Conservation (phyloP, 2,888 invertebrate species). For the Lepetodrilus schrolli region DNA sequence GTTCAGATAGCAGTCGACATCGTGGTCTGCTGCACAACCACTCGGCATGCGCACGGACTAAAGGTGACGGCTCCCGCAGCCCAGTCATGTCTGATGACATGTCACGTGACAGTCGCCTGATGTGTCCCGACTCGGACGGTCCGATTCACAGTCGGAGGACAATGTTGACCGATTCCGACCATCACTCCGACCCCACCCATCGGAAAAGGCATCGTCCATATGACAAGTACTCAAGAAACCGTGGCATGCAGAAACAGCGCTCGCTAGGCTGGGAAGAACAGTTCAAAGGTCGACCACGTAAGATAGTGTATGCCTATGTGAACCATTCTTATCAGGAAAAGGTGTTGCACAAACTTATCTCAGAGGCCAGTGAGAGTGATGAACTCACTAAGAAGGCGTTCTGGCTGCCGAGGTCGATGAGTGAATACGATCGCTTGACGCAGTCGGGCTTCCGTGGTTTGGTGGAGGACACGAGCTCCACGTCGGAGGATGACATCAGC, state of each 20-base stretch:
- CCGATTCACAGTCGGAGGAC: constrained; percentile 47
- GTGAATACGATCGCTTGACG: constrained; percentile 49
- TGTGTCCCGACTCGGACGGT: constrained; percentile 60
- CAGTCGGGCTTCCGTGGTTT: constrained; percentile 47
- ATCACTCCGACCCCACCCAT: constrained; percentile 67
- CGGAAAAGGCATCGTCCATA: constrained; percentile 50
- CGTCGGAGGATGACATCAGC: constrained; percentile 60
- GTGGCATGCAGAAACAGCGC: constrained; percentile 59
- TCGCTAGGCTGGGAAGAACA: constrained; percentile 70
- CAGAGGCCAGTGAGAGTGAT: constrained; percentile 56
- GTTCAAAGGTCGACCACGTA: constrained; percentile 55
- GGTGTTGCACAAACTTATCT: constrained; percentile 64
- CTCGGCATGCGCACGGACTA: constrained; percentile 25
- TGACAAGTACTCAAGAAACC: constrained; percentile 47
- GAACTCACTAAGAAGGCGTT: constrained; percentile 55
- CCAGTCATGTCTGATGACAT: constrained; percentile 40
- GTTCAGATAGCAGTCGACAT: constrained; percentile 59
- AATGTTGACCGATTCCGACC: constrained; percentile 62
- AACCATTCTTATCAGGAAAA: constrained; percentile 68
- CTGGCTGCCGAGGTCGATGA: constrained; percentile 64
- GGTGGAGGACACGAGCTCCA: constrained; percentile 62
- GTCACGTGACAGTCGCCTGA: constrained; percentile 36
- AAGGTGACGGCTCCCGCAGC: constrained; percentile 36
- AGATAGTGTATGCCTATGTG: constrained; percentile 68
- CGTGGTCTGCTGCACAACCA: constrained; percentile 41